phyloP scores from a whole-genome alignment of 1,140 invertebrate species.

The Listronotus oregonensis region DNA sequence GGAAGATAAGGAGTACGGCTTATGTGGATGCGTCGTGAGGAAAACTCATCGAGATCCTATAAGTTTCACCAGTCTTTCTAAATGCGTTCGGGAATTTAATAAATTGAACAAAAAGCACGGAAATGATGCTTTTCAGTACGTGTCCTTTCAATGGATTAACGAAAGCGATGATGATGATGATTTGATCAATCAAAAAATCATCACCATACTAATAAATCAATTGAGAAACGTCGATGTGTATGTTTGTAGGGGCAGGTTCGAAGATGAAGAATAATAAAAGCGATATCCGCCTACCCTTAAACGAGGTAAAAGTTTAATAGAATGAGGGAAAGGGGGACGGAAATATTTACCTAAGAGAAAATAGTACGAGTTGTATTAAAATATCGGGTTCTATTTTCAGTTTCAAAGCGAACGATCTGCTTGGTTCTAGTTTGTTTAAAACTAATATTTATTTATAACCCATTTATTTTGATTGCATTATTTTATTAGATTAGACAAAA shows the following conservation, averaged over 20 bases:
- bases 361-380: too few species aligned
- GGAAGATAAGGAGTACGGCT: slow-evolving; percentile 30
- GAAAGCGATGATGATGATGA: slow-evolving; percentile 33
- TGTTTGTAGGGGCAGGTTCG: slow-evolving; percentile 26
- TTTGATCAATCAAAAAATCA: slow-evolving; percentile 42
- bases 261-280: background rate
- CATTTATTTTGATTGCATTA: too few species aligned
- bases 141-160: slow-evolving; percentile 37
- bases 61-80: slow-evolving; percentile 35
- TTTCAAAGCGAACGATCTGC: too few species aligned
- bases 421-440: too few species aligned
- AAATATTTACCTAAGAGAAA: too few species aligned
- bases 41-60: slow-evolving; percentile 30
- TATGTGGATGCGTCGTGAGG: slow-evolving; percentile 46
- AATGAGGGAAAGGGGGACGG: too few species aligned
- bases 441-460: too few species aligned
- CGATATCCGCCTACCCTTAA: too few species aligned
- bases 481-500: too few species aligned
- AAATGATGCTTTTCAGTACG: slow-evolving; percentile 28
- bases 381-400: too few species aligned
- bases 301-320: too few species aligned
- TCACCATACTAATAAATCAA: slow-evolving; percentile 40
- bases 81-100: slow-evolving; percentile 41
- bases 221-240: slow-evolving; percentile 37
- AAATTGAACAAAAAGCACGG: slow-evolving; percentile 34